Conservation (phyloP, 2,888 invertebrate species). For the Auanema freiburgensis region DNA sequence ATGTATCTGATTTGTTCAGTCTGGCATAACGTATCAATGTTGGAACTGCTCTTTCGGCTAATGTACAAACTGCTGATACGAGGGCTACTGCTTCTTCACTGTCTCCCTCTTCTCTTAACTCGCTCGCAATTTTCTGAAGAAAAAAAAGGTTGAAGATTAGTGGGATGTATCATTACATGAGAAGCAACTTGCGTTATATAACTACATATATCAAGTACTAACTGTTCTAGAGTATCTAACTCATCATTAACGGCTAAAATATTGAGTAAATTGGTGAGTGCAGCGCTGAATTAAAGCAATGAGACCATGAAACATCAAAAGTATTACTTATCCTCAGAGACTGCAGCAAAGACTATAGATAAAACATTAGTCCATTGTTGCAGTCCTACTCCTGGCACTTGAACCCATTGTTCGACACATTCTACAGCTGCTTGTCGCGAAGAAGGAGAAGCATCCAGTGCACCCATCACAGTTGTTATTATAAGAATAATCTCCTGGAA, state of each 20-base stretch:
- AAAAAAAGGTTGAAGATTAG: neutral
- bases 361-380: conserved; percentile 41
- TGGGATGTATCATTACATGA: conserved; percentile 14
- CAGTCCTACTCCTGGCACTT: conserved; percentile 45
- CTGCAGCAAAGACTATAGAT: conserved; percentile 35
- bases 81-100: conserved; percentile 34
- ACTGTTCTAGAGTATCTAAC: conserved; percentile 30
- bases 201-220: conserved; percentile 36
- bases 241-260: conserved; percentile 48
- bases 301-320: conserved; percentile 1
- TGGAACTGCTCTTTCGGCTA: conserved; percentile 32
- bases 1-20: neutral
- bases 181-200: conserved; percentile 36
- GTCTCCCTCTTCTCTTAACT: conserved; percentile 27
- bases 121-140: conserved; percentile 27
- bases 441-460: conserved; percentile 46
- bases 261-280: conserved; percentile 41
- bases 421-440: conserved; percentile 54
- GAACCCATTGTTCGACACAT: conserved; percentile 57
- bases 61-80: conserved; percentile 34
- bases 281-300: conserved; percentile 28
- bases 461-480: conserved; percentile 38
- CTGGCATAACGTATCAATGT: conserved; percentile 28
- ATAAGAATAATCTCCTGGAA: conserved; percentile 50
- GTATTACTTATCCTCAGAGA: conserved; percentile 35